These are phyloP conservation scores for Apocrypta bakeri DNA, from an alignment of 1,140 invertebrate genomes.

Conservation along the genomic window DNA sequence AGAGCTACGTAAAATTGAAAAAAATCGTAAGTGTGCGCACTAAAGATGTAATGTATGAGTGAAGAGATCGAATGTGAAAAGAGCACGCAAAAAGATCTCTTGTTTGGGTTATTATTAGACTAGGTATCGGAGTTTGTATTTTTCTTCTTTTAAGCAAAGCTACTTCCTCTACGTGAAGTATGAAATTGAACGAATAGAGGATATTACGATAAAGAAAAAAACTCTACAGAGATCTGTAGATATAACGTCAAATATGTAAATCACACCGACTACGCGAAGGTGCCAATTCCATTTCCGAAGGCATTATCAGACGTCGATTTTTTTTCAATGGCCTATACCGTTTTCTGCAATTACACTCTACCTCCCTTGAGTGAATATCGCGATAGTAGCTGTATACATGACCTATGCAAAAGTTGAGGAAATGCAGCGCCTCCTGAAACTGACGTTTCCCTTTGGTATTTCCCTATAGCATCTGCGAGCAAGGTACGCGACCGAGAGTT, in stretches of 20 bases:
- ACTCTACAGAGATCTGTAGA: too few species aligned
- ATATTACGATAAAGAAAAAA: too few species aligned
- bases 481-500: background rate
- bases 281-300: background rate
- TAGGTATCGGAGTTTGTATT: too few species aligned
- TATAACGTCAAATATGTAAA: too few species aligned
- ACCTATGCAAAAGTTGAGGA: background rate
- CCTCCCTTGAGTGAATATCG: background rate
- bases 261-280: too few species aligned
- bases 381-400: background rate
- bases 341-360: slow-evolving; percentile 19
- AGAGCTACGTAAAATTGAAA: background rate
- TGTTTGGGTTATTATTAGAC: too few species aligned
- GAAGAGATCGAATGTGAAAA: background rate
- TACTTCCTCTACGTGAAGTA: too few species aligned
- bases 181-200: too few species aligned
- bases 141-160: too few species aligned
- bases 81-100: too few species aligned
- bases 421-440: slow-evolving; percentile 22
- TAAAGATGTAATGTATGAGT: background rate
- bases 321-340: background rate
- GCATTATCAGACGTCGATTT: background rate
- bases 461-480: background rate
- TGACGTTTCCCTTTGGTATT: slow-evolving; percentile 15
- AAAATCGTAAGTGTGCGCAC: background rate